Base-by-base conservation (phyloP, 2,888 invertebrate genomes). In the Drosophila picticornis region DNA sequence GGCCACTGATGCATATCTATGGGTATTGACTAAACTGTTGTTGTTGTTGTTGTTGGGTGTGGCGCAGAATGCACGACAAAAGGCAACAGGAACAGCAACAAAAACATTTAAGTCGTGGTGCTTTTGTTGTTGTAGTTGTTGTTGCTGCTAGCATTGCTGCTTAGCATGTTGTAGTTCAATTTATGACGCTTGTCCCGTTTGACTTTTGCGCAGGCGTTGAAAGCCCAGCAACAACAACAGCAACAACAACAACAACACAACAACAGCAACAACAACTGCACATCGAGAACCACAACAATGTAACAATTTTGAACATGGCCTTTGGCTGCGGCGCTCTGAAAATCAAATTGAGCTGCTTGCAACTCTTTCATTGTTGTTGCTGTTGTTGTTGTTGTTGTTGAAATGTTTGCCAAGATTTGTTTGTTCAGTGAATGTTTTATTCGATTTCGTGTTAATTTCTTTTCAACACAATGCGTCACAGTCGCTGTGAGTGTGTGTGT, bases 131-230 rank as follows among this genome's bases (percentile, higher is more conserved):
- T 64, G 43, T 62, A 61, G 58, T 48, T 61, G 25, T 27, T 34
- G 38, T 50, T 59, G 65, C 53, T 67, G 72, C 51, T 64, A 71
- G 70, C 57, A 77, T 85, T 85, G 85, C 88, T 85, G 90, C 88
- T 90, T 85, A 77, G 81, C 90, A 88, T 85, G 90, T 83, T 85
- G 85, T 90, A 85, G 85, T 85, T 85, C 85, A 90, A 85, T 86
- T 86, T 86, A 86, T 86, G 85, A 86, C 75, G 90, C 85, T 86
- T 84, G 82, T 82, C 71, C 69, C 83, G 85, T 84, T 88, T 88
- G 88, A 90, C 85, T 86, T 86, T 86, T 86, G 85, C 85, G 85
- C 85, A 86, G 85, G 85, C 85, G 85, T 86, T 88, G 85, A 86
- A 86, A 86, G 85, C 88, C 81, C 84, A 75, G 72, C 84, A 84